phyloP scores from a whole-genome alignment of 1,140 invertebrate genomes.

The Apis mellifera region DNA sequence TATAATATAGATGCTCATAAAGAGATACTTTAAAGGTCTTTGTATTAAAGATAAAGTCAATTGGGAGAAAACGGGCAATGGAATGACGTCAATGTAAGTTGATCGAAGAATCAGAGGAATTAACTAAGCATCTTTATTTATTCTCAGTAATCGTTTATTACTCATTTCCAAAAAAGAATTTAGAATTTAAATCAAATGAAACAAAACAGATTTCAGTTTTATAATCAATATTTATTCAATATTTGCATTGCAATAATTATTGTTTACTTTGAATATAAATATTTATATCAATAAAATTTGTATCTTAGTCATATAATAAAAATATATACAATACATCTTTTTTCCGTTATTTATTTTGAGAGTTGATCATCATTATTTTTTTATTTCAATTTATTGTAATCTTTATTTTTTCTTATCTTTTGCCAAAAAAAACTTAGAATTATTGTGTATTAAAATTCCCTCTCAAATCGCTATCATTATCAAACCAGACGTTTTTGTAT shows the following conservation, averaged over 20 bases:
- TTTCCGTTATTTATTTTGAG: not conserved
- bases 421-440: not conserved
- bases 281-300: not conserved
- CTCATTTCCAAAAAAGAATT: not conserved
- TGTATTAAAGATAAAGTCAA: conserved; percentile 54
- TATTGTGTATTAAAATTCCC: not conserved
- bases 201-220: not conserved
- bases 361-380: not conserved
- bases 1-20: not conserved
- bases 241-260: conserved; percentile 23
- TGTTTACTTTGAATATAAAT: conserved; percentile 34
- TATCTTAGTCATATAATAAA: not conserved
- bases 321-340: conserved; percentile 8
- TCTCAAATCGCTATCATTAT: conserved; percentile 22
- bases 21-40: conserved; percentile 31
- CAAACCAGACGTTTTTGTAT: conserved; percentile 5
- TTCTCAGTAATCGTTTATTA: not conserved
- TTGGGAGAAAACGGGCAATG: conserved; percentile 42
- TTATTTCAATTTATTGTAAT: not conserved
- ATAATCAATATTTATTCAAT: conserved; percentile 7
- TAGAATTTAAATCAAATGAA: not conserved
- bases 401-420: not conserved
- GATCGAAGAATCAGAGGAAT: not conserved
- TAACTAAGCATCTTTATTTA: not conserved
- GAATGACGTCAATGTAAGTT: conserved; percentile 40